Evolutionary conservation across 1,140 invertebrate genomes (phyloP).

Genomic region (Agrilus planipennis): DNA sequence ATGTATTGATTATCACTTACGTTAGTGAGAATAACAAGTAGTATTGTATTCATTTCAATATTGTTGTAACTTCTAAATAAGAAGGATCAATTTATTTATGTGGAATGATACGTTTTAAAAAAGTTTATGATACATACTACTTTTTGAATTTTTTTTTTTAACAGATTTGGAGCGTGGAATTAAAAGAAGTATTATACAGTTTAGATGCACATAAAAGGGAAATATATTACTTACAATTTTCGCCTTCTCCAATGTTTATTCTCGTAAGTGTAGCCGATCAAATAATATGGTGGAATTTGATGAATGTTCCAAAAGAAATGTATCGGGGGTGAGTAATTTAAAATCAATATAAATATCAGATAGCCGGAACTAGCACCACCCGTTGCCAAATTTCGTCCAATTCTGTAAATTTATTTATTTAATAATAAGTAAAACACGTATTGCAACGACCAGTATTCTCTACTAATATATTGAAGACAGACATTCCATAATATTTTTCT

Average conservation of each 20-base stretch:
- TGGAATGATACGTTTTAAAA: background rate
- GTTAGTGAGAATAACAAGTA: background rate
- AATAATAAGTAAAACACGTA: background rate
- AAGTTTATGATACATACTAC: background rate
- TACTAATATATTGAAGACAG: background rate
- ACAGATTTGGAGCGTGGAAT: constrained; percentile 4
- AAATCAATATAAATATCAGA: background rate
- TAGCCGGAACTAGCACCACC: background rate
- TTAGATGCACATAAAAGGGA: constrained; percentile 6
- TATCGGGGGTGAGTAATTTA: background rate
- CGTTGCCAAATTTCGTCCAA: background rate
- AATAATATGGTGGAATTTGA: constrained; percentile 12
- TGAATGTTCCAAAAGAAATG: constrained; percentile 1
- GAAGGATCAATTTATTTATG: background rate
- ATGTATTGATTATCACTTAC: background rate
- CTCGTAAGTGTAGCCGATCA: constrained; percentile 14
- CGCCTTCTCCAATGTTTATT: constrained; percentile 7
- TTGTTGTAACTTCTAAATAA: background rate
- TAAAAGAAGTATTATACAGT: background rate
- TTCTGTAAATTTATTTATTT: background rate
- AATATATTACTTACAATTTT: constrained; percentile 9
- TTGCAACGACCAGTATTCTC: background rate
- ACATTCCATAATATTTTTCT: background rate
- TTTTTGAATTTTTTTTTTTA: background rate
- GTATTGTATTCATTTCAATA: background rate